Base-by-base conservation (phyloP, 1,140 invertebrate species). In the Halictus rubicundus region DNA sequence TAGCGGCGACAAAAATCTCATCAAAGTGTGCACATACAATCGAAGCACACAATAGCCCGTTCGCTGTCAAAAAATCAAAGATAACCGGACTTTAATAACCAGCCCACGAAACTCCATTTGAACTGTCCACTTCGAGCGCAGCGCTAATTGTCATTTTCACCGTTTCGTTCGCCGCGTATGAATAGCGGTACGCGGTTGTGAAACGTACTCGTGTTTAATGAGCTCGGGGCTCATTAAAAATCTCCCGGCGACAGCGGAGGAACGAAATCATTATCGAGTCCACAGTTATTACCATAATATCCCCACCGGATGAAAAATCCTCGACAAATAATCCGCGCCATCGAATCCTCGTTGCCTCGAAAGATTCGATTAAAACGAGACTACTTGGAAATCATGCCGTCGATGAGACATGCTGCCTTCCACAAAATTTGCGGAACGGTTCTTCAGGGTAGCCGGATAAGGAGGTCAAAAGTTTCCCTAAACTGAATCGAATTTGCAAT, bases 131-230 rank as follows among this genome's bases (percentile, higher is more conserved):
- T 78, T 82, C 52, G 32, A 46, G 54, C 68, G 69, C 54, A 72
- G 82, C 75, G 61, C 80, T 78, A 82, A 83, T 83, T 82, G 72
- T 81, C 81, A 83, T 77, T 82, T 82, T 82, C 66, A 57, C 54
- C 72, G 72, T 49, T 63, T 8, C 63, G 73, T 63, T 57, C 64
- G 57, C 68, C 23, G 71, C 46, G 72, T n/a, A 82, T 65, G 73
- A 72, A 61, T 74, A 46, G 54, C 81, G 46, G 71, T 72, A 68
- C 69, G 73, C 68, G 82, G 78, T 68, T 54, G 63, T 54, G 27
- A 68, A 82, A 83, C 68, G 74, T 83, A 72, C n/a, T 81, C 68
- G 82, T 77, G 68, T 63, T 63, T 63, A 63, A 63, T 37, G 60
- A 63, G 82, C 66, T 83, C 82, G 82, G 46, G 52, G 37, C 46